Base-by-base conservation (phyloP, 64 coral and sea anemone species). In the Acropora yongei region DNA sequence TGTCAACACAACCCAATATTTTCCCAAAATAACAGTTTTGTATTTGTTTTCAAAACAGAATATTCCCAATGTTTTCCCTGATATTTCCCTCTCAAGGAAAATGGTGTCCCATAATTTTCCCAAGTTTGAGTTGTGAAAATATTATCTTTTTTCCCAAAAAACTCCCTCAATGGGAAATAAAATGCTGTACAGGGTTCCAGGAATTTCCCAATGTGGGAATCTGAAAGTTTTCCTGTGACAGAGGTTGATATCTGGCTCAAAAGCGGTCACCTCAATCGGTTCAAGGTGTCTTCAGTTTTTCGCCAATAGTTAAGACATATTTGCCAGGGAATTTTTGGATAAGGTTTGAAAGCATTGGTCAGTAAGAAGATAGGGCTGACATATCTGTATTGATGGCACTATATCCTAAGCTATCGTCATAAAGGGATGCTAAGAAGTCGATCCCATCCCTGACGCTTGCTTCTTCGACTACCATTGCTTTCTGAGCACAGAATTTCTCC, bases 321-420 rank as follows among this genome's bases (percentile, higher is more conserved):
- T 53, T 53, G 1, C 1, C 30, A 30, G 30, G 30, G 30, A 30
- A 30, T 30, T 30, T 30, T 30, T 30, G 30, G 30, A 30, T 30
- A 30, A 30, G 30, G 30, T 30, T 30, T 30, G 30, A 30, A 30
- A 30, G 50, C 50, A 0, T 53, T 55, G 50, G 50, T 43, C 41
- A 47, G 44, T 77, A 18, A 18, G 9, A 12, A 1, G 91, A 93
- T 16, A 93, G n/a, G 0, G 83, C 83, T 10, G 91, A 93, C 46
- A 83, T 46, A 8, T 80, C 90, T 10, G 90, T 92, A 65, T 85
- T 92, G 41, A 93, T 87, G 20, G 76, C 65, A 41, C 91, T 93
- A 68, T 87, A 93, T 16, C 91, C 83, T 2, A 87, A 30, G 30
- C 91, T 83, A 8, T 50, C 30, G 3, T 92, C 6, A 12, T 67